A percentile compares a stretch with the other conserved stretches of the same genome.
These are phyloP conservation scores for Aricia artaxerxes DNA, from an alignment of 2,888 invertebrate genomes.

Conservation along the genomic window DNA sequence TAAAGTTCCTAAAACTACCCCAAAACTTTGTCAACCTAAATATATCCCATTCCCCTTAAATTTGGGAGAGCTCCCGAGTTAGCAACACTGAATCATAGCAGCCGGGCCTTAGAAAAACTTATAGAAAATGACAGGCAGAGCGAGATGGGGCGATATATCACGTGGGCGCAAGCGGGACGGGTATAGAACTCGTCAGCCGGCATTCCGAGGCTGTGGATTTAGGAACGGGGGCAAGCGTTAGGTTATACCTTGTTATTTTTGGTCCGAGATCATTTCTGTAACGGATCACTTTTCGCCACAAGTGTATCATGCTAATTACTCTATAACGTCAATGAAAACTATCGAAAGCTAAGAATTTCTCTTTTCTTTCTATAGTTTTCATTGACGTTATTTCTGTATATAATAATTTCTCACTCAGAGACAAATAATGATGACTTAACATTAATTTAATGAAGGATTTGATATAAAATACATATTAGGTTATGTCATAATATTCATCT, in stretches of 20 bases:
- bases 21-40: background rate
- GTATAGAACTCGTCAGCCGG: constrained; percentile 76
- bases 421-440: too few species aligned
- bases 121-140: constrained; percentile 80
- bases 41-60: background rate
- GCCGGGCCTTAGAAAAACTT: constrained; percentile 79
- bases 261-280: constrained; percentile 46
- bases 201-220: constrained; percentile 79
- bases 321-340: background rate
- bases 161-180: constrained; percentile 70
- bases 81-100: constrained; percentile 49
- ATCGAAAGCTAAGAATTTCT: background rate
- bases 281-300: constrained; percentile 42
- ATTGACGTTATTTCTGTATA: too few species aligned
- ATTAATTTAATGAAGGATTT: too few species aligned
- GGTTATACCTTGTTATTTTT: constrained; percentile 77
- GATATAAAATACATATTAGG: background rate
- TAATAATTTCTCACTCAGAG: too few species aligned
- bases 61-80: background rate
- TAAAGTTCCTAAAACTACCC: background rate
- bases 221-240: constrained; percentile 80
- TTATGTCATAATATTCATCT: background rate
- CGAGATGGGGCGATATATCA: constrained; percentile 64
- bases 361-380: too few species aligned
- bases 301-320: constrained; percentile 26